Percentiles rank a stretch among this genome's conserved stretches.
These are phyloP conservation scores for Scomber colias DNA, from an alignment of 2,113 vertebrate genomes.

Conservation along the genomic window DNA sequence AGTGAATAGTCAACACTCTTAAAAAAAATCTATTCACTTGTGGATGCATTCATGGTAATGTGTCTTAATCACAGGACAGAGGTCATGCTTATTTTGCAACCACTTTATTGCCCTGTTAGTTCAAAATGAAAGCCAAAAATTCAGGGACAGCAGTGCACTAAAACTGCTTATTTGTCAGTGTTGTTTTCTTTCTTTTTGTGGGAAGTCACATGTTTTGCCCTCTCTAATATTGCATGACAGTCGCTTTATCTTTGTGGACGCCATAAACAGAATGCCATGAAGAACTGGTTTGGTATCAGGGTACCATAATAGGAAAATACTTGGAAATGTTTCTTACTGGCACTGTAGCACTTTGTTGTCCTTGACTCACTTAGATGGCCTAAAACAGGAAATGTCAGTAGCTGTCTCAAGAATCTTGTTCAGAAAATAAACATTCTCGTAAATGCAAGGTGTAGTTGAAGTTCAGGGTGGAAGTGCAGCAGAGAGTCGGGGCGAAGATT, in stretches of 20 bases:
- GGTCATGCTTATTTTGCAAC: constrained; percentile 41
- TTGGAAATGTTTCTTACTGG: constrained; percentile 41
- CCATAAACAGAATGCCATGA: constrained; percentile 48
- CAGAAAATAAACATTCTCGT: constrained; percentile 7
- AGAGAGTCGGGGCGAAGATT: constrained; percentile 26
- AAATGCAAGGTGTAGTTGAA: constrained; percentile 33
- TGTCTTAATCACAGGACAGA: constrained; percentile 18
- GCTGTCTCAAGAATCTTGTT: constrained; percentile 29
- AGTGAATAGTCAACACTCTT: neutral
- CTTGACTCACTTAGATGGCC: constrained; percentile 16
- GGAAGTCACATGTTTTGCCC: constrained; percentile 62
- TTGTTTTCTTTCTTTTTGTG: constrained; percentile 44
- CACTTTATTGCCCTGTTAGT: constrained; percentile 1
- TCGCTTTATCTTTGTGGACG: constrained; percentile 70
- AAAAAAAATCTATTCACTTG: too few relatives aligned
- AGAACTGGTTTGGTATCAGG: constrained; percentile 66
- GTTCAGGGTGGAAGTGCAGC: constrained; percentile 39
- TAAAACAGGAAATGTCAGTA: constrained; percentile 45
- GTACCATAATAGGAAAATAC: constrained; percentile 49
- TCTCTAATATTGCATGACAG: constrained; percentile 34
- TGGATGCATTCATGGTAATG: neutral
- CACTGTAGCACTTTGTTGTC: constrained; percentile 12
- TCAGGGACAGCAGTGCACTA: neutral
- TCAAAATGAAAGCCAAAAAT: constrained; percentile 25
- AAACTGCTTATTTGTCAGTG: constrained; percentile 33